These are phyloP conservation scores for Crioceris asparagi DNA, from an alignment of 2,888 invertebrate species.

Conservation along the genomic window DNA sequence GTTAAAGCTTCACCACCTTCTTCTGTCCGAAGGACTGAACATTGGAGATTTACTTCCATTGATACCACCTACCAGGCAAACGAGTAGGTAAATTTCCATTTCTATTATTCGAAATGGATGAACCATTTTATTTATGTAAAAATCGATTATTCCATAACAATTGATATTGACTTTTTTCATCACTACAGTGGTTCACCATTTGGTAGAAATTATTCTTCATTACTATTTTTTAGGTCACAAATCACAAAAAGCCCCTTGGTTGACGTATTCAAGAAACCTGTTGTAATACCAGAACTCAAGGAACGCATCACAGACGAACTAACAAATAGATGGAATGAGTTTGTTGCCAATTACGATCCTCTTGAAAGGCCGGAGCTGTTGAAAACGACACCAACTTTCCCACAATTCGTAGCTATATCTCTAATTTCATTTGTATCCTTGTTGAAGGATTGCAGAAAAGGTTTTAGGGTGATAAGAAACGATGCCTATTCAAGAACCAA, in stretches of 20 bases:
- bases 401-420: slow-evolving; percentile 50
- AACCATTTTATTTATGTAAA: too few species aligned
- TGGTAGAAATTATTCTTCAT: not conserved
- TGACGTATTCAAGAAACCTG: slow-evolving; percentile 48
- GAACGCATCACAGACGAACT: slow-evolving; percentile 56
- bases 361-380: slow-evolving; percentile 57
- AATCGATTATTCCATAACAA: too few species aligned
- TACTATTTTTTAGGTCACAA: slow-evolving; percentile 17
- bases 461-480: slow-evolving; percentile 37
- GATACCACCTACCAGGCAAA: slow-evolving; percentile 33
- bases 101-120: too few species aligned
- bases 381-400: slow-evolving; percentile 48
- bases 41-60: slow-evolving; percentile 65
- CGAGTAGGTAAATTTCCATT: slow-evolving; percentile 23
- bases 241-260: slow-evolving; percentile 39
- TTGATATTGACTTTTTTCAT: too few species aligned
- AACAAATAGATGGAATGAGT: slow-evolving; percentile 70
- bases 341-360: slow-evolving; percentile 67
- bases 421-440: slow-evolving; percentile 56
- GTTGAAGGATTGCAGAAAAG: slow-evolving; percentile 50
- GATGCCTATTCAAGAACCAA: slow-evolving; percentile 40
- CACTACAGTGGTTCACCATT: not conserved
- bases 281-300: slow-evolving; percentile 54
- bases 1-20: slow-evolving; percentile 63
- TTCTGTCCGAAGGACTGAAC: slow-evolving; percentile 62